These are phyloP conservation scores for Syndactyla subalaris DNA, from an alignment of 2,797 vertebrate genomes.

Conservation along the genomic window DNA sequence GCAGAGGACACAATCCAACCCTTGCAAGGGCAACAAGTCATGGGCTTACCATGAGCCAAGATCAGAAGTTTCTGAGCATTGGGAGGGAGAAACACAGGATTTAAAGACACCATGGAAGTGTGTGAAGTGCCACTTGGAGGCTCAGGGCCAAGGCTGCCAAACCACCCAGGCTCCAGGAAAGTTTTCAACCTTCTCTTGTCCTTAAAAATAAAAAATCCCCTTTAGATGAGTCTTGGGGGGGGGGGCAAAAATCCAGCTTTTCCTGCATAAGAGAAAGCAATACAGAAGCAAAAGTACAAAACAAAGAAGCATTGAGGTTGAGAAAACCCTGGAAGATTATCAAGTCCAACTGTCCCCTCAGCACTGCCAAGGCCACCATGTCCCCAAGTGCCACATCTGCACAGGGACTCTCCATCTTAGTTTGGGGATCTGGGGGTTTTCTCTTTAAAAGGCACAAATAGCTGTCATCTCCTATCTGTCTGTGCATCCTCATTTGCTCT, in stretches of 20 bases:
- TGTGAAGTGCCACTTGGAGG: not conserved
- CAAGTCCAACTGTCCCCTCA: accelerated
- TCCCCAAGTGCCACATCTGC: not conserved
- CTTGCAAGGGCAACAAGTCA: not conserved
- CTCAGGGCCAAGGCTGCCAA: not conserved
- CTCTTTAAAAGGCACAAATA: not conserved
- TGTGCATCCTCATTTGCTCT: not conserved
- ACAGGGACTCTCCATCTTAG: not conserved
- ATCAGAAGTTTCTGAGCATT: not conserved
- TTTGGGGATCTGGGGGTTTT: not conserved
- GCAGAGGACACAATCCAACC: not conserved
- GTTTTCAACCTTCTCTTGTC: not conserved
- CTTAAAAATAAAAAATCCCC: not conserved
- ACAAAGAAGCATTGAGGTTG: not conserved
- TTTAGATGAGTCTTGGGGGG: accelerated
- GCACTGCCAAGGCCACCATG: not conserved
- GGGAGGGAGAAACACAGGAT: not conserved
- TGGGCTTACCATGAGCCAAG: not conserved
- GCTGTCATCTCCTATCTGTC: not conserved
- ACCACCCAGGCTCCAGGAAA: not conserved
- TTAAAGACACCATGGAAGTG: accelerated
- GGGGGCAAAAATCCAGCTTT: too few relatives aligned
- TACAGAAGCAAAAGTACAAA: not conserved
- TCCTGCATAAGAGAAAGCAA: not conserved
- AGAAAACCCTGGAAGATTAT: too few relatives aligned